Percentiles rank a stretch among this genome's conserved stretches.
Conservation (phyloP, 2,113 vertebrate species). For the Pterocles burchelli region DNA sequence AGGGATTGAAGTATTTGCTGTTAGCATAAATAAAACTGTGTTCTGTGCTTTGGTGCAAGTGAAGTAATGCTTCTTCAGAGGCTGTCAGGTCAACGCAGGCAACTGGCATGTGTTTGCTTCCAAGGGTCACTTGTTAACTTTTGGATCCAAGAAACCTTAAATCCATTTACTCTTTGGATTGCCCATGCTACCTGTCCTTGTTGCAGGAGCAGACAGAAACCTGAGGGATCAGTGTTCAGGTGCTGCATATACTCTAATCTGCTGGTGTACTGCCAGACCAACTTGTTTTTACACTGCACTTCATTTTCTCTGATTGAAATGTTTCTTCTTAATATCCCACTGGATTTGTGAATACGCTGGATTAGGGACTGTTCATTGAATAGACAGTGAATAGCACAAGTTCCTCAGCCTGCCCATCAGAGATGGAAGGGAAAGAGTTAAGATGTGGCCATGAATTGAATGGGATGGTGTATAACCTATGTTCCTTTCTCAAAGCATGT, state of each 20-base stretch:
- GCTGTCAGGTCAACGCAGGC: background rate
- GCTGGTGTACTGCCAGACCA: fast-evolving
- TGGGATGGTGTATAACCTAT: background rate
- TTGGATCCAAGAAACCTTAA: background rate
- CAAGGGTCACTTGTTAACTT: background rate
- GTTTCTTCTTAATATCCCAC: background rate
- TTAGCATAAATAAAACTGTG: background rate
- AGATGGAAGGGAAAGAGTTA: background rate
- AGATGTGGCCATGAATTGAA: background rate
- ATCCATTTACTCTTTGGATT: background rate
- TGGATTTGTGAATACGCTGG: background rate
- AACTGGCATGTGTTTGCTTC: background rate
- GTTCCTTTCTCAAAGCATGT: background rate
- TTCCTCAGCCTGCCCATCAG: background rate
- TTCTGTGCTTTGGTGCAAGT: background rate
- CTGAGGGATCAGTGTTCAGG: background rate
- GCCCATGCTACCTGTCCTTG: fast-evolving
- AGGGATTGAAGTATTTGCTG: background rate
- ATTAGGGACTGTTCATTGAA: background rate
- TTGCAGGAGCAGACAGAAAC: background rate
- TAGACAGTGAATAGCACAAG: background rate
- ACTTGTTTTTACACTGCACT: background rate
- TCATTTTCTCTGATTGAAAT: background rate
- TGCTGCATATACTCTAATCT: background rate
- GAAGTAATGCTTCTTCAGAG: background rate